phyloP scores from a whole-genome alignment of 2,888 invertebrate genomes.

The Pseudococcus viburni region DNA sequence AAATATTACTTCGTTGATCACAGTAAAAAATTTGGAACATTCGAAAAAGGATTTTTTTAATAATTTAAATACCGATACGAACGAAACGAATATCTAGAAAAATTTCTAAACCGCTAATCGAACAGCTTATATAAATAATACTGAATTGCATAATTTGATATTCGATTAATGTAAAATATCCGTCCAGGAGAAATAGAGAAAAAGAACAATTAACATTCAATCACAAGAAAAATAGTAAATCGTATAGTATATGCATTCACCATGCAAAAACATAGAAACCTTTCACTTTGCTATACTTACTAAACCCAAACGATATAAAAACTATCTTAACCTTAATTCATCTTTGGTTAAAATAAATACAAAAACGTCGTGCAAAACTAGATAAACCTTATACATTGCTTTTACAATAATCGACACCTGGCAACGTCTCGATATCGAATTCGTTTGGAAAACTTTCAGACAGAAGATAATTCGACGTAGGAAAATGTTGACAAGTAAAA shows the following conservation, averaged over 20 bases:
- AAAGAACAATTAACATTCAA: constrained; percentile 28
- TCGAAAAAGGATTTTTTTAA: constrained; percentile 19
- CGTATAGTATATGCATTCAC: constrained; percentile 42
- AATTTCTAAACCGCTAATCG: not conserved
- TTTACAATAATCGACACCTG: not conserved
- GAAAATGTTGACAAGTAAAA: constrained; percentile 5
- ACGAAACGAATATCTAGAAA: not conserved
- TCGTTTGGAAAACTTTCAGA: not conserved
- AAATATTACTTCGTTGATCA: constrained; percentile 40
- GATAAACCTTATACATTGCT: constrained; percentile 13
- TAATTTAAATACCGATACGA: not conserved
- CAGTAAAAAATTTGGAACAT: constrained; percentile 51
- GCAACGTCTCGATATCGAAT: not conserved
- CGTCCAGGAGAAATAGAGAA: not conserved
- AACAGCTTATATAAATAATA: constrained; percentile 1
- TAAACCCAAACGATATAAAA: constrained; percentile 2
- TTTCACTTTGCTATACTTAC: not conserved
- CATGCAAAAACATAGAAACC: constrained; percentile 19
- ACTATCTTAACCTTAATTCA: constrained; percentile 47
- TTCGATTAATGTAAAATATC: constrained; percentile 24
- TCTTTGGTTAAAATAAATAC: constrained; percentile 58
- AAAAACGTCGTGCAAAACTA: constrained; percentile 42
- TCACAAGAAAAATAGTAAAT: constrained; percentile 21
- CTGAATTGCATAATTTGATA: constrained; percentile 54
- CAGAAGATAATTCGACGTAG: not conserved